Evolutionary conservation across 1,140 invertebrate species (phyloP), one percentile per base, ranked within the genome.

Genomic region (Belonocnema kinseyi): DNA sequence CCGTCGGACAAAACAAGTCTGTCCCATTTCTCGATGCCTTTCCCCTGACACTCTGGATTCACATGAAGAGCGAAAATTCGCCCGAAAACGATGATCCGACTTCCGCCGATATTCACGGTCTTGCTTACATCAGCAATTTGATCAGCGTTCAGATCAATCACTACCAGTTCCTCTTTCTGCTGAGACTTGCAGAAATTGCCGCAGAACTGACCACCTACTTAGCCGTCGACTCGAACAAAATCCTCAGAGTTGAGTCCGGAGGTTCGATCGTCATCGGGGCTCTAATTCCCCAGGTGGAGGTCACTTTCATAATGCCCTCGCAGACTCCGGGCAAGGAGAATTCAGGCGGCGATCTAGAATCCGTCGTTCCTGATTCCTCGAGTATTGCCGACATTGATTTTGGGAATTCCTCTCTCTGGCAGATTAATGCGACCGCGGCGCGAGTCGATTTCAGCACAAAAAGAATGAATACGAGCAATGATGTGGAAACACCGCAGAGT

Each of bases 21-120:
- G 94, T 97, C 51, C 96, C 97, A 2, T 96, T 99, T 88, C 90
- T 99, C 10, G 97, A 99, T 88, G 96, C 97, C 2, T 95, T 98
- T 83, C 97, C 97, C 0, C 88, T 98, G 13, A 97, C 96, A 0
- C 83, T 97, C 26, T 98, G 97, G 97, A 84, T 95, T 72, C 92
- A 93, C 70, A 89, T 92, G 72, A 89, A 89, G 33, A 85, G 90
- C 73, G 85, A 91, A 46, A 77, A 85, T 14, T n/a, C 79, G 8
- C 6, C 72, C 40, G 71, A 56, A 14, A 46, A 73, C 4, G 50
- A 74, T 19, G 51, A 73, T 10, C 46, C 78, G 21, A 2, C 83
- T 51, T 87, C 84, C 58, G 93, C 94, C 16, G 93, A 95, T 90
- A 92, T 95, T 83, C 94, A 95, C 86, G 93, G 93, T 1, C 93